These are phyloP conservation scores for Trichonephila clavata DNA, from an alignment of 1,140 invertebrate species.

Conservation along the genomic window DNA sequence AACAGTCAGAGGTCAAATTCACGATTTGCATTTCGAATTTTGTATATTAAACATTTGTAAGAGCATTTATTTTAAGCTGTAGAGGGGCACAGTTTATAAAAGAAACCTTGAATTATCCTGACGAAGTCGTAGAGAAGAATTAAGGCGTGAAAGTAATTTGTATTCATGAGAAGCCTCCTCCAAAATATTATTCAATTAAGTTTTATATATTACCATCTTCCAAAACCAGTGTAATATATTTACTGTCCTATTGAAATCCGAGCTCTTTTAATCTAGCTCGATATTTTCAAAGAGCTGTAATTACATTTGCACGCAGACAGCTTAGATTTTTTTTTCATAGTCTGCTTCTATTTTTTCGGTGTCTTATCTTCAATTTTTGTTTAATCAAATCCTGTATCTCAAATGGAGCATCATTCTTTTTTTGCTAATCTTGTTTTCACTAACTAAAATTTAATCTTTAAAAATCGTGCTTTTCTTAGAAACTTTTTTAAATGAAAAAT, in stretches of 20 bases:
- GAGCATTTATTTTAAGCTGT: neutral
- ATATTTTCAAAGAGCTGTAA: too few species aligned
- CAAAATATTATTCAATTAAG: conserved; percentile 6
- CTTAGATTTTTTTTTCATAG: too few species aligned
- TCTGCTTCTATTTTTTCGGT: too few species aligned
- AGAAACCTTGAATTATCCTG: neutral
- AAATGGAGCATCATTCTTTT: too few species aligned
- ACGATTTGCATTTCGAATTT: neutral
- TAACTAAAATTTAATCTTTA: too few species aligned
- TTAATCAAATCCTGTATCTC: too few species aligned
- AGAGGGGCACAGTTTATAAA: neutral
- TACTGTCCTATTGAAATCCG: neutral
- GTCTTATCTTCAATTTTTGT: too few species aligned
- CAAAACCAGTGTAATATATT: neutral
- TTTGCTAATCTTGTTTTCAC: too few species aligned
- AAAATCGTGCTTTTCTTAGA: too few species aligned
- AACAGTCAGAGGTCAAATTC: neutral
- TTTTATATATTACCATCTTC: neutral
- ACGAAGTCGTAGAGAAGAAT: neutral
- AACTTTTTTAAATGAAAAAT: too few species aligned
- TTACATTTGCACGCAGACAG: too few species aligned
- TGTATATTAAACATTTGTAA: neutral
- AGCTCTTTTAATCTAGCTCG: too few species aligned
- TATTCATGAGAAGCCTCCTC: conserved; percentile 14
- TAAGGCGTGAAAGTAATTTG: neutral